Base-by-base conservation (phyloP, 2,113 vertebrate genomes). In the Heterotis niloticus region DNA sequence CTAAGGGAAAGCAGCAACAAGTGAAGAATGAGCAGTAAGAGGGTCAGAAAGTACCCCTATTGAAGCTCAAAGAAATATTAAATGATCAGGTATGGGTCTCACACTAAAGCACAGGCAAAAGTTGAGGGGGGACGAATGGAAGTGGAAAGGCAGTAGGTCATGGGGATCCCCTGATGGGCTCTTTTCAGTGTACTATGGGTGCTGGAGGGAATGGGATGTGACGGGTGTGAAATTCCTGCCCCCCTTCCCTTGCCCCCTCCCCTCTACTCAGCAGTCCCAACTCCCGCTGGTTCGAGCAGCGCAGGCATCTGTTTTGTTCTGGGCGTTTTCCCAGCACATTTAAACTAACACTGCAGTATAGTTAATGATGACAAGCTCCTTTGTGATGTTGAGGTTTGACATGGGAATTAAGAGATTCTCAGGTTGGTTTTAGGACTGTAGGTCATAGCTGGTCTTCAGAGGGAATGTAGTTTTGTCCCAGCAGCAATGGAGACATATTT, bases 141-240 rank as follows among this genome's bases (percentile, higher is more conserved):
- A 71, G 70, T 77, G 84, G 81, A 86, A 83, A 77, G 78, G 80
- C 78, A 23, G 67, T 1, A 78, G 81, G 83, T 44, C 76, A 81
- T 81, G 78, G 83, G 82, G 87, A 79, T 86, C 85, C 85, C 86
- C 87, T 78, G 87, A 87, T 86, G 85, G 78, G 86, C 54, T 86
- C 81, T 82, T 84, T 75, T 78, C 64, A 65, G 23, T n/a, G 76
- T 52, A 12, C 14, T 20, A 52, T 17, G 20, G 62, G 18, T n/a
- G n/a, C 56, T 65, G 64, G 64, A 57, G 54, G 84, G 82, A 89
- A 86, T 87, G 79, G 69, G 78, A 86, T 84, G 28, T 83, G 86
- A 83, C 64, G 76, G 85, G 82, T 88, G 86, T 89, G 86, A 90
- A 90, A 86, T 77, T 70, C n/a, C 67, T n/a, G n/a, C n/a, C n/a